Conservation (phyloP, 2,113 vertebrate species). For the Saguinus imperator region DNA sequence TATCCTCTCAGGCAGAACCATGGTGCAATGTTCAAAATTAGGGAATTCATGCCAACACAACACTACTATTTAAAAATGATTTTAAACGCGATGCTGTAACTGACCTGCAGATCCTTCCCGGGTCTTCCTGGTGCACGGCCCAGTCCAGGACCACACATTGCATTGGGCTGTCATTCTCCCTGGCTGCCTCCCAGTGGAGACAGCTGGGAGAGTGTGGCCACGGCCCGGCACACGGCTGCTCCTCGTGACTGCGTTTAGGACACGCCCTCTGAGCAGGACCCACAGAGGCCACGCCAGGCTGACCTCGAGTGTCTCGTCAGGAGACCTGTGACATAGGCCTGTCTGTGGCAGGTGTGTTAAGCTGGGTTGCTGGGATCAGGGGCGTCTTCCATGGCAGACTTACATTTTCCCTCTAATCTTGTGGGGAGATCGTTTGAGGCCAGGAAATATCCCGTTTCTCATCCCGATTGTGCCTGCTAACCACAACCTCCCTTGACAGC, state of each 20-base stretch:
- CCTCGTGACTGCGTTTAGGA: accelerated
- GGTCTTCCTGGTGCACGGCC: no score
- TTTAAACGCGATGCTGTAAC: accelerated
- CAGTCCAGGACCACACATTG: not conserved
- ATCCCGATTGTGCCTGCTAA: not conserved
- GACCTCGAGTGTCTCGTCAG: no score
- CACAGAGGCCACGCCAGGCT: accelerated
- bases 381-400: accelerated
- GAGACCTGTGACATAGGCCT: not conserved
- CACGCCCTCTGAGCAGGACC: accelerated
- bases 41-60: no score
- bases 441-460: not conserved
- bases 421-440: not conserved
- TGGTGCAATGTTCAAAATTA: no score
- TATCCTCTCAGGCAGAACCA: not conserved
- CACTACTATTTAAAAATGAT: no score
- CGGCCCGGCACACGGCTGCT: not conserved
- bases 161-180: not conserved
- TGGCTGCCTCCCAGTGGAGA: not conserved
- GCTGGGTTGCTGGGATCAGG: not conserved
- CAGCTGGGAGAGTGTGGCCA: not conserved
- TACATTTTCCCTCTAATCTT: accelerated
- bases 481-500: not conserved
- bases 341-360: not conserved
- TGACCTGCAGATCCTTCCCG: no score